These are phyloP conservation scores for Anagrus nilaparvatae DNA, from an alignment of 1,140 invertebrate species.

Conservation along the genomic window DNA sequence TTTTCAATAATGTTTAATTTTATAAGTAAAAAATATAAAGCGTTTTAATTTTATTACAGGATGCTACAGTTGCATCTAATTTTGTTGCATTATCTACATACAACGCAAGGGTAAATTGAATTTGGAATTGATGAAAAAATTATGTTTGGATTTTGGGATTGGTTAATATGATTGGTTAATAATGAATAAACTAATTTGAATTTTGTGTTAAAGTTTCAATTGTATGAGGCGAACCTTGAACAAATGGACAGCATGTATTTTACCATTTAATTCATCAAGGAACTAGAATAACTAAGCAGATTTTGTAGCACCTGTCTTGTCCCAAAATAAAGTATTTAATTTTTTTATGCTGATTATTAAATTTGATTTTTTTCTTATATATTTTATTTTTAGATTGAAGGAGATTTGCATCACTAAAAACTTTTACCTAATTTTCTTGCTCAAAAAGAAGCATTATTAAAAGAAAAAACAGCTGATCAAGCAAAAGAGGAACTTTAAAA, in stretches of 20 bases:
- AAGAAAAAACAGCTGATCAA: constrained; percentile 73
- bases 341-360: constrained; percentile 37
- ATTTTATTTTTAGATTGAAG: constrained; percentile 30
- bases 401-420: constrained; percentile 66
- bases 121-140: constrained; percentile 96
- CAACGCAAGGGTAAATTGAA: constrained; percentile 77
- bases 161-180: constrained; percentile 39
- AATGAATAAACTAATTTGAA: constrained; percentile 4
- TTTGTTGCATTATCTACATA: constrained; percentile 98
- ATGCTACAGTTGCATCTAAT: constrained; percentile 82
- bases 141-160: constrained; percentile 99
- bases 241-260: constrained; percentile 99
- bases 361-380: neutral
- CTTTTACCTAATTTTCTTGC: constrained; percentile 95
- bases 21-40: constrained; percentile 4
- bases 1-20: constrained; percentile 6
- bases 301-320: constrained; percentile 89
- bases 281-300: constrained; percentile 84
- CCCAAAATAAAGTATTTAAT: constrained; percentile 87
- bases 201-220: constrained; percentile 44
- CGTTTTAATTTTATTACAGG: constrained; percentile 43
- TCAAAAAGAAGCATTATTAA: constrained; percentile 96
- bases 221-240: constrained; percentile 87
- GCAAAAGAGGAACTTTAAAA: constrained; percentile 66
- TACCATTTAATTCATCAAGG: constrained; percentile 95